These are phyloP conservation scores for Limonius californicus DNA, from an alignment of 1,140 invertebrate genomes.

Conservation along the genomic window DNA sequence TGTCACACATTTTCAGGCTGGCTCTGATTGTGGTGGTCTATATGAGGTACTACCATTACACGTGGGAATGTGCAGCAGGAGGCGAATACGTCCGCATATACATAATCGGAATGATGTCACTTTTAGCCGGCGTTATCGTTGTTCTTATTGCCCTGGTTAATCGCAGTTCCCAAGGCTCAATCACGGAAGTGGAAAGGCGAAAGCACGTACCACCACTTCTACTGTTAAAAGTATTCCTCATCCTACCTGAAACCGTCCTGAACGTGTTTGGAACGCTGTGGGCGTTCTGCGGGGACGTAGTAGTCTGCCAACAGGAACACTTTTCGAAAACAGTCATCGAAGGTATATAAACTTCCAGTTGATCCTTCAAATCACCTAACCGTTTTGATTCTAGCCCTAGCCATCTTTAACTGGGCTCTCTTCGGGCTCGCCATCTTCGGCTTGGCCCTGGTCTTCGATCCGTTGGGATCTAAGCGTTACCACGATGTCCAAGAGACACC, in stretches of 20 bases:
- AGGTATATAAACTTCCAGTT: constrained; percentile 47
- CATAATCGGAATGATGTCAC: constrained; percentile 59
- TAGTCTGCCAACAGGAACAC: constrained; percentile 61
- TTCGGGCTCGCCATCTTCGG: constrained; percentile 70
- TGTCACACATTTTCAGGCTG: constrained; percentile 61
- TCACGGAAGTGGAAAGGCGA: constrained; percentile 64
- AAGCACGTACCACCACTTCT: constrained; percentile 63
- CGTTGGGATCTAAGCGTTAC: constrained; percentile 65
- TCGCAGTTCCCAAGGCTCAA: constrained; percentile 65
- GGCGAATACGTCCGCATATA: constrained; percentile 65
- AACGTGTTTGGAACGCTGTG: constrained; percentile 78
- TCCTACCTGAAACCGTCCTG: constrained; percentile 71
- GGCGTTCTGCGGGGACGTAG: constrained; percentile 65
- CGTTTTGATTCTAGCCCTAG: constrained; percentile 56
- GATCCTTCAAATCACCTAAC: too few species aligned
- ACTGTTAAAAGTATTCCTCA: constrained; percentile 63
- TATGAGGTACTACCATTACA: constrained; percentile 59
- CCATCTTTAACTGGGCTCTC: constrained; percentile 77
- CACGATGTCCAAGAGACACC: constrained; percentile 57
- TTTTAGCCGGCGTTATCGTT: constrained; percentile 58
- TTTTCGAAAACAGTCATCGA: constrained; percentile 71
- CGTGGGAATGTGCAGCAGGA: constrained; percentile 59
- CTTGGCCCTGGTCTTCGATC: constrained; percentile 75
- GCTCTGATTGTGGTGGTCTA: constrained; percentile 61
- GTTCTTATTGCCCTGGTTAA: constrained; percentile 63